Evolutionary conservation across 2,113 vertebrate genomes (phyloP), one percentile per base, ranked within the genome.

Genomic region (Arenaria interpres): DNA sequence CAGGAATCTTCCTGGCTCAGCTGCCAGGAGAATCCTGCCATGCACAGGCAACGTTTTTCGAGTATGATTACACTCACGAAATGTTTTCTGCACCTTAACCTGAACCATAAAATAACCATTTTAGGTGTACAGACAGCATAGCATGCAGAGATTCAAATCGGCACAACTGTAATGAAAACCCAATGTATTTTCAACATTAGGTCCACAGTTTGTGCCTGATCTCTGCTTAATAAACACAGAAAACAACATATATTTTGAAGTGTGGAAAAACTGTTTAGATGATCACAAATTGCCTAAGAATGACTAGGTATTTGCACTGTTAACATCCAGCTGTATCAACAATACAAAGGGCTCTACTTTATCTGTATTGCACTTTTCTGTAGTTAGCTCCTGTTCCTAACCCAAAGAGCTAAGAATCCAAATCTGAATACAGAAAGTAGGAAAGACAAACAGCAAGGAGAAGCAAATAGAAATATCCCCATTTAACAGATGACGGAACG

Each of bases 1-100:
- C 71, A 92, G 53, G 95, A 95, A 85, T 66, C 84, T 88, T 92
- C 57, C 50, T 19, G 56, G 69, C 41, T 92, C 80, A 93, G 66
- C 53, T 85, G 39, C 60, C 81, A 45, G 22, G 28, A 90, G 73
- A 87, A 89, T 53, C 41, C 73, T 92, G 57, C 45, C 69, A 79
- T 73, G 71, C 62, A 64, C 5, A 83, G 91, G 82, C 24, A 93
- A 75, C 7, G 43, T 75, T 75, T 85, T 91, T 60, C 24, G 85
- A 64, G 77, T 54, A 66, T 35, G 77, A 77, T 68, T 89, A 79
- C 54, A 41, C 43, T 93, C 35, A 87, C 18, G 35, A 91, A 75
- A 87, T 73, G 93, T 93, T 85, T 90, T 22, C 53, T 89, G 33
- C 76, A 87, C 62, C 53, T 85, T 76, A 92, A 57, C 30, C 53